Evolutionary conservation across 2,888 invertebrate species (phyloP).

Genomic region (Hecatera dysodea): DNA sequence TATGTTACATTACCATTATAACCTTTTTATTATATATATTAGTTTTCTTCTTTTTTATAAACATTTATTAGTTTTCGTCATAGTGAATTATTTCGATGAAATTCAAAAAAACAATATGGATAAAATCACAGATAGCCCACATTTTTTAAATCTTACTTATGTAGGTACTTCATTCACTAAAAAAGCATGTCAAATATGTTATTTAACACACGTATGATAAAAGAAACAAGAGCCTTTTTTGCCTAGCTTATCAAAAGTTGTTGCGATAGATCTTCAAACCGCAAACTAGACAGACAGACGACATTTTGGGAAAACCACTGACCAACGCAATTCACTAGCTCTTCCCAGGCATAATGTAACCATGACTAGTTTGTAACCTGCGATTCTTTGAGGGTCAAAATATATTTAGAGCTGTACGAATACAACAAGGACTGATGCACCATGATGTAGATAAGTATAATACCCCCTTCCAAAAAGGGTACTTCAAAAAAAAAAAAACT

Average conservation of each 20-base stretch:
- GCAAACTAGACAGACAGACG: constrained; percentile 41
- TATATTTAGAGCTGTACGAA: neutral
- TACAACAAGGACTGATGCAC: neutral
- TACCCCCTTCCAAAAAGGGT: too few relatives aligned
- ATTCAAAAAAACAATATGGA: too few relatives aligned
- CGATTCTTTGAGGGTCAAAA: neutral
- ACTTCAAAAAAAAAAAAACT: too few relatives aligned
- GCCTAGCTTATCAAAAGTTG: constrained; percentile 26
- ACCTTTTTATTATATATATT: neutral
- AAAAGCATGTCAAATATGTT: constrained; percentile 6
- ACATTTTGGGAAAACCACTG: constrained; percentile 37
- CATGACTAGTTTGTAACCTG: neutral
- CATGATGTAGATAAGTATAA: too few relatives aligned
- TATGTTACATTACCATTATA: neutral
- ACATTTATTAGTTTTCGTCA: too few relatives aligned
- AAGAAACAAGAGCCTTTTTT: constrained; percentile 22
- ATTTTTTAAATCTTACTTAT: constrained; percentile 6
- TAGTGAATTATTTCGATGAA: neutral
- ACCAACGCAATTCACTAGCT: neutral
- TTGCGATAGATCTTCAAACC: constrained; percentile 45
- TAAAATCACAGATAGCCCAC: neutral
- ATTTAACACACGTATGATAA: constrained; percentile 22
- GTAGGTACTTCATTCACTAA: constrained; percentile 10
- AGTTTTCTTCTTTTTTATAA: too few relatives aligned
- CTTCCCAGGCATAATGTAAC: neutral